Evolutionary conservation across 2,113 vertebrate genomes (phyloP).

Genomic region (Alces alces): DNA sequence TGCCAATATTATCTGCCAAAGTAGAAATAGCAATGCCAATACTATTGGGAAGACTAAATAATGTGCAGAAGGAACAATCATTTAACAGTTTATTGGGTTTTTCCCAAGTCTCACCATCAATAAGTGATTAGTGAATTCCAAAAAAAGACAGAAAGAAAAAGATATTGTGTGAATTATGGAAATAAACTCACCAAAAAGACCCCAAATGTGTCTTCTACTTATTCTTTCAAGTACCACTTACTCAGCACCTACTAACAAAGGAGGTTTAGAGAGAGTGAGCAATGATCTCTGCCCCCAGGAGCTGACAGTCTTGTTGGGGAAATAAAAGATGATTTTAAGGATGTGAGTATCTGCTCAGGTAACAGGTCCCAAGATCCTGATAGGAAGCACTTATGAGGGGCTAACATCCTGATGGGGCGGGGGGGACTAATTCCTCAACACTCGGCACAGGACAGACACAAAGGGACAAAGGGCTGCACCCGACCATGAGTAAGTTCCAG

Average conservation of each 20-base stretch:
- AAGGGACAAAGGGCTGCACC: not conserved
- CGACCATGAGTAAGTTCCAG: not conserved
- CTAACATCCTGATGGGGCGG: not conserved
- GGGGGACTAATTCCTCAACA: not conserved
- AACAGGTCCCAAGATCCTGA: not conserved
- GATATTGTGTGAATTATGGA: not conserved
- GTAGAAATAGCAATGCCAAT: not conserved
- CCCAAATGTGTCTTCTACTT: not conserved
- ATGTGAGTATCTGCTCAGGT: not conserved
- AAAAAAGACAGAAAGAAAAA: not conserved
- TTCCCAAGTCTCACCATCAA: not conserved
- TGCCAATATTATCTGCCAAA: not conserved
- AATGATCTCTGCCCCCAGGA: not conserved
- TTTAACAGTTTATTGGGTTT: not conserved
- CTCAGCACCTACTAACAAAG: not conserved
- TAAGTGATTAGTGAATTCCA: not conserved
- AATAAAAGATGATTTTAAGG: not conserved
- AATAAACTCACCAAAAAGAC: not conserved
- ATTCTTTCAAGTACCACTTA: not conserved
- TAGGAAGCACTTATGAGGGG: not conserved
- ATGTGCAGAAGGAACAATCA: not conserved
- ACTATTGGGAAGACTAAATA: not conserved
- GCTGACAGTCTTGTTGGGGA: rapidly evolving
- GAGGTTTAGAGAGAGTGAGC: not conserved
- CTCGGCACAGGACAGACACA: not conserved